Evolutionary conservation across 1,140 invertebrate species (phyloP), one percentile per base, ranked within the genome.

Genomic region (Globodera rostochiensis): DNA sequence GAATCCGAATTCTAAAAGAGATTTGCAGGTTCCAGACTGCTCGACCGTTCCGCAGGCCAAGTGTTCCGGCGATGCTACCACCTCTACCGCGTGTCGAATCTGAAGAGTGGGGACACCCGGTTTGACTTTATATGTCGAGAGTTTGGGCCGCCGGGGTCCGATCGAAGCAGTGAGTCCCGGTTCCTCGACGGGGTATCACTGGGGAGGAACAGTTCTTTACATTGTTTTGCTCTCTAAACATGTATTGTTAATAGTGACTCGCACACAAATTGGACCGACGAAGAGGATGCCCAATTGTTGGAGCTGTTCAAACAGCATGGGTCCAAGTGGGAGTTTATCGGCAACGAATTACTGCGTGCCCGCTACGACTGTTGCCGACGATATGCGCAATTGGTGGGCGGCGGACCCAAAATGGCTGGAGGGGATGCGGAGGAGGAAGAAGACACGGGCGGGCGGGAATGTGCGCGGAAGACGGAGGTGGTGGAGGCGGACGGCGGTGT

Each of bases 61-160:
- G 77, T 78, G n/a, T 78, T 78, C 49, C 77, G 77, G 25, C 21
- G 77, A 11, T 78, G 77, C 9, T 78, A 78, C 70, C 77, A 78
- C 21, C 25, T 66, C 25, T 78, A 47, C 25, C 77, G 45, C 70
- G 77, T 78, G 45, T 78, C 77, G 25, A 46, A n/a, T 11, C 25
- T 69, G 66, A 60, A 76, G 25, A 19, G 8, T 15, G 45, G 64
- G 6, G 74, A 57, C 64, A 36, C 64, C 15, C 13, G 74, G 74
- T 76, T 76, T 57, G 74, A 25, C 25, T 7, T n/a, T 25, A 60
- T 15, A 21, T 53, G 36, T 36, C 36, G 36, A 36, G 36, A 36
- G 36, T 36, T 36, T 36, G 36, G 36, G 36, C 36, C 2, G 36
- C 36, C 36, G 36, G 36, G 25, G 25, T 36, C 25, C 25, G 0